Conservation (phyloP, 2,113 vertebrate species). For the Oncorhynchus kisutch region DNA sequence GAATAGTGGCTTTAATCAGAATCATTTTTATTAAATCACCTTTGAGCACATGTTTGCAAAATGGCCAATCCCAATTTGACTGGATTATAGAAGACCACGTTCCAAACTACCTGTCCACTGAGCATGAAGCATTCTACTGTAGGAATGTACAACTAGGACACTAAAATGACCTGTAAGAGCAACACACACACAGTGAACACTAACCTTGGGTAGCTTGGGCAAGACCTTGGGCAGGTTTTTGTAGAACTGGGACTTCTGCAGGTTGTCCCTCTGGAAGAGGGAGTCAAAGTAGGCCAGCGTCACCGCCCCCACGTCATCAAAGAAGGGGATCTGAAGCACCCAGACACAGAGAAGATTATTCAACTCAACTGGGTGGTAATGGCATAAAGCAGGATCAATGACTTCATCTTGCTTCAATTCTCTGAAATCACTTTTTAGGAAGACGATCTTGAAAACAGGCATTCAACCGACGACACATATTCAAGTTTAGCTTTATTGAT, state of each 20-base stretch:
- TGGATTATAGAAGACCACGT: too few relatives aligned
- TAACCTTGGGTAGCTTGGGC: constrained; percentile 93
- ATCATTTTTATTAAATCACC: too few relatives aligned
- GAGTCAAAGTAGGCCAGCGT: constrained; percentile 98
- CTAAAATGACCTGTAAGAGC: neutral
- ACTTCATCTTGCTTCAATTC: too few relatives aligned
- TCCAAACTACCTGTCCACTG: too few relatives aligned
- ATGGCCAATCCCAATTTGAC: too few relatives aligned
- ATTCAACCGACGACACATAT: too few relatives aligned
- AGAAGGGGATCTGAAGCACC: constrained; percentile 89
- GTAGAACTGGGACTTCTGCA: constrained; percentile 99
- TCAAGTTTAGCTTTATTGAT: too few relatives aligned
- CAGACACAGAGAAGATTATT: neutral
- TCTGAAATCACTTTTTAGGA: too few relatives aligned
- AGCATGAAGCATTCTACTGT: neutral
- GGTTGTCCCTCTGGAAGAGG: constrained; percentile 96
- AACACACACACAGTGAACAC: neutral
- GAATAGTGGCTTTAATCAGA: neutral
- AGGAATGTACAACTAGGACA: neutral
- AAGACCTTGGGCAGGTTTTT: constrained; percentile 96
- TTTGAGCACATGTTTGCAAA: too few relatives aligned
- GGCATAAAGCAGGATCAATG: too few relatives aligned
- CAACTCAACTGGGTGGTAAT: too few relatives aligned
- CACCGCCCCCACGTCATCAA: constrained; percentile 94
- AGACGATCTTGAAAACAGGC: too few relatives aligned